Conservation (phyloP, 2,888 invertebrate species). For the Synergus gifuensis region DNA sequence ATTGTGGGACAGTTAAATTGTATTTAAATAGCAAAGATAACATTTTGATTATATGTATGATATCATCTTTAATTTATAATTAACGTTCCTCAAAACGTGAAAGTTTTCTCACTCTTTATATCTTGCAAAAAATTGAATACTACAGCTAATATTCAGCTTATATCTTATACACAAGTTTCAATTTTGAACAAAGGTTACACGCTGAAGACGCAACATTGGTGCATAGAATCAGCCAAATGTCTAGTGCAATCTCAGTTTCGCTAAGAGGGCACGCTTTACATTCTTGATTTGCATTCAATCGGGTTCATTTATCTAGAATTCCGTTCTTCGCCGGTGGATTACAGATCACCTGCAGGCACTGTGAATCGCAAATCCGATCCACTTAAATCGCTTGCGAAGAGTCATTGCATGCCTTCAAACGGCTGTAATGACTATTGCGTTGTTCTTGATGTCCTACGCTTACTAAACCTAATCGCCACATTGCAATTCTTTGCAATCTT, state of each 20-base stretch:
- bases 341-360: slow-evolving; percentile 10
- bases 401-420: slow-evolving; percentile 22
- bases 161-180: no score
- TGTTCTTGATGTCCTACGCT: slow-evolving; percentile 15
- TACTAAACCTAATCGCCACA: slow-evolving; percentile 22
- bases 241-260: slow-evolving; percentile 3
- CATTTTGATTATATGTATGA: no score
- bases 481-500: slow-evolving; percentile 26
- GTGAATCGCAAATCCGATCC: slow-evolving; percentile 29
- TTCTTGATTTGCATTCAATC: slow-evolving; percentile 35
- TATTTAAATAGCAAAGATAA: no score
- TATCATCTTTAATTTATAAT: no score
- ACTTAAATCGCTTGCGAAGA: slow-evolving; percentile 29
- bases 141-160: no score
- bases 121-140: no score
- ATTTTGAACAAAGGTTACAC: background rate
- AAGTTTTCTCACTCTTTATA: no score
- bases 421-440: slow-evolving; percentile 21
- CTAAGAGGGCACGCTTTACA: slow-evolving; percentile 4
- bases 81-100: no score
- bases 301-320: slow-evolving; percentile 19
- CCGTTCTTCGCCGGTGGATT: background rate
- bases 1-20: no score
- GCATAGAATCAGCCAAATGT: background rate
- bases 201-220: background rate